Evolutionary conservation across 2,888 invertebrate genomes (phyloP).

Genomic region (Noctua fimbriata): DNA sequence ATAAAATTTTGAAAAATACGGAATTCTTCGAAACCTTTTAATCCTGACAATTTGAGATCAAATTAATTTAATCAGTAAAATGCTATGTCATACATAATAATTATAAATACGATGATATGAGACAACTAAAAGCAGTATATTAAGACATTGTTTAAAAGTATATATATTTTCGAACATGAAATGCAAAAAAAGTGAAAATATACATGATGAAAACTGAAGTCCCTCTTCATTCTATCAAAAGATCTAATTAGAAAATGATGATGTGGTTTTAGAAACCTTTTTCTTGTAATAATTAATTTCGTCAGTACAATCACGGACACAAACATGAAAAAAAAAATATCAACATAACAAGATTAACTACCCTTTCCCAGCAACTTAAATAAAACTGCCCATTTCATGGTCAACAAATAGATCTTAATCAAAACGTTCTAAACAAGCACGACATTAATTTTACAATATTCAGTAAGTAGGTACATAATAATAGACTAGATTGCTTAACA

Average conservation of each 20-base stretch:
- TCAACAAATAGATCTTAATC: constrained; percentile 56
- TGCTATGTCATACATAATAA: constrained; percentile 33
- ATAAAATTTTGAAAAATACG: constrained; percentile 58
- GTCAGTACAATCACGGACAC: constrained; percentile 24
- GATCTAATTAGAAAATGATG: constrained; percentile 28
- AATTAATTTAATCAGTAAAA: constrained; percentile 44
- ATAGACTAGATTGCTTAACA: constrained; percentile 67
- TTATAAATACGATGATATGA: constrained; percentile 32
- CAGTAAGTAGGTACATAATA: constrained; percentile 61
- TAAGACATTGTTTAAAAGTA: constrained; percentile 17
- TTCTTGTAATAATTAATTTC: constrained; percentile 29
- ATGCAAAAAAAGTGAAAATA: constrained; percentile 12
- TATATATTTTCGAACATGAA: constrained; percentile 31
- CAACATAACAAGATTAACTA: constrained; percentile 43
- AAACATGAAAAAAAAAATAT: constrained; percentile 37
- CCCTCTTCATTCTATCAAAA: constrained; percentile 21
- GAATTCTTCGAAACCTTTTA: constrained; percentile 44
- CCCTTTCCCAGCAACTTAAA: constrained; percentile 56
- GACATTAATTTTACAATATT: constrained; percentile 47
- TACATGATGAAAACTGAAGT: constrained; percentile 7
- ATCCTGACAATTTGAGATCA: constrained; percentile 61
- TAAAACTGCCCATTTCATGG: constrained; percentile 66
- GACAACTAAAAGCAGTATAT: constrained; percentile 29
- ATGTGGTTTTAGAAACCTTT: constrained; percentile 62
- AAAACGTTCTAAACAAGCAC: constrained; percentile 54